A percentile compares a stretch with the other conserved stretches of the same genome.
Conservation (phyloP, 23 tunicate species). For the Trididemnum clinides region DNA sequence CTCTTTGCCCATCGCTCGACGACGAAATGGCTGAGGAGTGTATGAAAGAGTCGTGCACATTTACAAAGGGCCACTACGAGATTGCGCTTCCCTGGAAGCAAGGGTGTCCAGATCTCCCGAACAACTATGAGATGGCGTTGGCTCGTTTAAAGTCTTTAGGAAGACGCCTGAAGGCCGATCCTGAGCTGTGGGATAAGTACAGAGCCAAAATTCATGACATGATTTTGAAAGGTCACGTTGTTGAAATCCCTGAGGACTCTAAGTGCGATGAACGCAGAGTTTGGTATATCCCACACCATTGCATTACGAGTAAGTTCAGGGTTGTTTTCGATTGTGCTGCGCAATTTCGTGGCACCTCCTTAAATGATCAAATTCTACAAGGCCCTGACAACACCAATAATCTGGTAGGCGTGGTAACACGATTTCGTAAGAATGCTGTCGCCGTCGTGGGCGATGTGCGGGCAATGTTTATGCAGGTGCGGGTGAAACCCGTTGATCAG, state of each 20-base stretch:
- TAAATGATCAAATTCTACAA: neutral
- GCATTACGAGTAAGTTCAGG: neutral
- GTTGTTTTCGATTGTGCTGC: constrained; percentile 18
- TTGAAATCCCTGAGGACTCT: neutral
- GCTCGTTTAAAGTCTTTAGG: neutral
- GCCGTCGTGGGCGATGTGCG: neutral
- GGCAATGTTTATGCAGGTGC: constrained; percentile 25
- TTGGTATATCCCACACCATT: constrained; percentile 17
- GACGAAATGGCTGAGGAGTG: neutral
- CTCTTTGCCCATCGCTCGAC: neutral
- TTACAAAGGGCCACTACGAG: neutral
- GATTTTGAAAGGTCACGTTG: neutral
- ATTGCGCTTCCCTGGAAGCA: constrained; percentile 7
- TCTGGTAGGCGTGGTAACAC: neutral
- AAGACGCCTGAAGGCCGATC: neutral
- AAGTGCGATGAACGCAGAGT: neutral
- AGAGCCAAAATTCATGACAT: neutral
- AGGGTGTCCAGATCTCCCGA: constrained; percentile 3
- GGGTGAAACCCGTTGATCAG: neutral
- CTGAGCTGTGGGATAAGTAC: neutral
- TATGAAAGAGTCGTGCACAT: neutral
- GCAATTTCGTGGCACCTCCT: neutral
- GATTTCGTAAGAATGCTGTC: constrained; percentile 11
- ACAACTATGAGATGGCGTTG: constrained; percentile 17
- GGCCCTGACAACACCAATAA: constrained; percentile 20